Conservation (phyloP, 2,113 vertebrate genomes). For the Chauna torquata region DNA sequence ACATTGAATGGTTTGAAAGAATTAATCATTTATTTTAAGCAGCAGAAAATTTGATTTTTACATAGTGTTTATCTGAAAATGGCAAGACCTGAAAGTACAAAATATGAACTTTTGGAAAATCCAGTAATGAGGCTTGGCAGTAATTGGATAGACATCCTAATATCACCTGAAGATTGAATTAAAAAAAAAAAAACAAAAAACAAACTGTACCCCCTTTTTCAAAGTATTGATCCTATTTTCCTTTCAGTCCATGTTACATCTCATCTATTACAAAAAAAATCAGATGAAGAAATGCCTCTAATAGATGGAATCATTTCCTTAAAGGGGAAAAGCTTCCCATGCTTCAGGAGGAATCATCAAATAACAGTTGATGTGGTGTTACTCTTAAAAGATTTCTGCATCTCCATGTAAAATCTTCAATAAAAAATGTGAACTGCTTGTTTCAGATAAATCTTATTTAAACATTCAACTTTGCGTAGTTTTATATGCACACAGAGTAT, state of each 20-base stretch:
- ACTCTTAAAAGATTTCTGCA: not conserved
- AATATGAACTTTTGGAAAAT: slow-evolving; percentile 52
- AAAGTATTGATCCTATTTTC: not conserved
- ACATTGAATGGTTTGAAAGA: slow-evolving; percentile 26
- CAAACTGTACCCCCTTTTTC: not conserved
- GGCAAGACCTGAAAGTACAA: slow-evolving; percentile 48
- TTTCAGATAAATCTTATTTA: not conserved
- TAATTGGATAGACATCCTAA: not conserved
- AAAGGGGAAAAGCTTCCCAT: not conserved
- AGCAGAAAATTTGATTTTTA: slow-evolving; percentile 30
- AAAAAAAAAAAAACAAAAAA: not conserved
- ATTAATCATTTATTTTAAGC: slow-evolving; percentile 69
- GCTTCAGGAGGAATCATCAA: not conserved
- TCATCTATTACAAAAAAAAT: not conserved
- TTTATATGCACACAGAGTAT: not conserved
- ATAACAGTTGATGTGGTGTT: not conserved
- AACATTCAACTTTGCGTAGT: not conserved
- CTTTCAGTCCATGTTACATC: not conserved
- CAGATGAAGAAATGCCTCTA: not conserved
- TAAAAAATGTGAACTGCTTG: not conserved
- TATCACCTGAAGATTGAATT: not conserved
- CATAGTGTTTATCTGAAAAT: slow-evolving; percentile 34
- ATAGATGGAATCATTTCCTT: not conserved
- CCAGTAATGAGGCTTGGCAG: not conserved
- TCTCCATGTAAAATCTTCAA: not conserved